Conservation (phyloP, 2,113 vertebrate species). For the Excalfactoria chinensis region DNA sequence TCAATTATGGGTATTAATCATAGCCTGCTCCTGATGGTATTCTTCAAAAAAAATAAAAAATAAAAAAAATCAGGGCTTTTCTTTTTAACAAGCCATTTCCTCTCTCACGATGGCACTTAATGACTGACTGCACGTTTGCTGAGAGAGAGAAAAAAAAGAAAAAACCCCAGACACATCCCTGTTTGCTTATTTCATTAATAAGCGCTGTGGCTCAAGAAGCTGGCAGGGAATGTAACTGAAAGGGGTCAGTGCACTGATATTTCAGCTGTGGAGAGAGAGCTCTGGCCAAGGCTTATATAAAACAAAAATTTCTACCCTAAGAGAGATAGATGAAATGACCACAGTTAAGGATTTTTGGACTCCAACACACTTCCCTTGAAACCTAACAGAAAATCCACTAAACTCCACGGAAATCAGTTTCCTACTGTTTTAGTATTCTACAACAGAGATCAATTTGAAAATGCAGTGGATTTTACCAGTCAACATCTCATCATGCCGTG, state of each 20-base stretch:
- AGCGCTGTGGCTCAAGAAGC: background rate
- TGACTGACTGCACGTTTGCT: conserved; percentile 18
- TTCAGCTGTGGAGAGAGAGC: background rate
- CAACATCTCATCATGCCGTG: background rate
- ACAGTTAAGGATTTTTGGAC: background rate
- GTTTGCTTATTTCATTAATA: conserved; percentile 34
- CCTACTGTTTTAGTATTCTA: background rate
- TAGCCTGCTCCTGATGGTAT: conserved; percentile 75
- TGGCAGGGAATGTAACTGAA: background rate
- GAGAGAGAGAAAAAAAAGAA: background rate
- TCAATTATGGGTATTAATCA: conserved; percentile 86
- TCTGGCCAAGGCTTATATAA: background rate
- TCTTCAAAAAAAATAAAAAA: conserved; percentile 48
- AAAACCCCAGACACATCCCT: background rate
- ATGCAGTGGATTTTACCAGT: background rate
- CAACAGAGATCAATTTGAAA: background rate
- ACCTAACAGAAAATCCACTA: background rate
- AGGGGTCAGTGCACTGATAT: background rate
- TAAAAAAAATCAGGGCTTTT: conserved; percentile 54
- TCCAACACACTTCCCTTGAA: background rate
- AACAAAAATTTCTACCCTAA: background rate
- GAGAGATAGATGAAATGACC: background rate
- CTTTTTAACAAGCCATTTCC: conserved; percentile 66
- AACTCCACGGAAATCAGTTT: background rate
- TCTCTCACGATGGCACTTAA: conserved; percentile 52